Percentiles rank a stretch among this genome's conserved stretches.
Evolutionary conservation across 2,113 vertebrate genomes (phyloP).

Genomic region (Osmerus mordax): DNA sequence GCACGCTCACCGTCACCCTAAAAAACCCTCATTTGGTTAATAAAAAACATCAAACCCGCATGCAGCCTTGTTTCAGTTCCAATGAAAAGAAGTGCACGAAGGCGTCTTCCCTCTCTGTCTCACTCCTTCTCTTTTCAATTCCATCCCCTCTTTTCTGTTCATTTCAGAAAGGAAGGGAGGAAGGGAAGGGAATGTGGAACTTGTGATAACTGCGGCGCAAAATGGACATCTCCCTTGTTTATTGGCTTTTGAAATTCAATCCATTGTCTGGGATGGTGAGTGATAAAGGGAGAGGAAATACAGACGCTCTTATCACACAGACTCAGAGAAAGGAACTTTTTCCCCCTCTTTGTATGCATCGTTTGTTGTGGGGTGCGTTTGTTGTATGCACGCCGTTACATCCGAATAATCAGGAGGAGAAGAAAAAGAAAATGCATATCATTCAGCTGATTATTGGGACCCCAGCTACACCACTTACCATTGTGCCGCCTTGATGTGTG

Average conservation of each 20-base stretch:
- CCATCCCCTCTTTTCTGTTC: conserved; percentile 57
- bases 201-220: conserved; percentile 72
- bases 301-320: conserved; percentile 69
- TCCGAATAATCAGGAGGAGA: conserved; percentile 63
- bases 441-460: conserved; percentile 69
- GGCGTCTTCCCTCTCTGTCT: conserved; percentile 60
- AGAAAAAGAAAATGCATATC: conserved; percentile 69
- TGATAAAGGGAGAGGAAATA: conserved; percentile 73
- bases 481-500: conserved; percentile 56
- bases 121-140: conserved; percentile 56
- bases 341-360: conserved; percentile 49
- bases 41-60: conserved; percentile 51
- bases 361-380: conserved; percentile 40
- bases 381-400: conserved; percentile 59
- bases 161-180: conserved; percentile 52
- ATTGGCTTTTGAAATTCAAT: conserved; percentile 76
- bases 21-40: conserved; percentile 67
- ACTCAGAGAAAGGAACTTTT: conserved; percentile 71
- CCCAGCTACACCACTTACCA: conserved; percentile 61
- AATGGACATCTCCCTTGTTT: conserved; percentile 76
- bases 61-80: conserved; percentile 66
- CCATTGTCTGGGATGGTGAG: conserved; percentile 70
- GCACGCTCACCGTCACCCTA: conserved; percentile 63
- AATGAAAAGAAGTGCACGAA: conserved; percentile 66
- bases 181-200: conserved; percentile 62